Percentiles rank a stretch among this genome's conserved stretches.
These are phyloP conservation scores for Lagorchestes hirsutus DNA, from an alignment of 2,797 vertebrate species.

Conservation along the genomic window DNA sequence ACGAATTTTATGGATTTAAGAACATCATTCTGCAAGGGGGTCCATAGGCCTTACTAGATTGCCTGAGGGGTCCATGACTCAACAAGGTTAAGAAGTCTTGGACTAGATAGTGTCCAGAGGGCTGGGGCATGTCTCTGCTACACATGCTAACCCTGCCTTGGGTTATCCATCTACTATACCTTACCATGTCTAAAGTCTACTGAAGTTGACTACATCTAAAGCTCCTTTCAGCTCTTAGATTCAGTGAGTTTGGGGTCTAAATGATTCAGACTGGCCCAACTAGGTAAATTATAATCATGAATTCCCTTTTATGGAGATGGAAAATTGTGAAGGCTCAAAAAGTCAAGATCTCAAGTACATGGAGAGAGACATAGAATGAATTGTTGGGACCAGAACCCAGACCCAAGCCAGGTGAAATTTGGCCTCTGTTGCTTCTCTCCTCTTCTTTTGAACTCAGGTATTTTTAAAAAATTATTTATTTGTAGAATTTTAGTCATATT, in stretches of 20 bases:
- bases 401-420: background rate
- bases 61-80: background rate
- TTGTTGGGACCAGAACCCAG: background rate
- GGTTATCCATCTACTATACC: background rate
- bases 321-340: slow-evolving; percentile 2
- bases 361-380: background rate
- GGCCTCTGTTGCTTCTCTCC: background rate
- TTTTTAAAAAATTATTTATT: background rate
- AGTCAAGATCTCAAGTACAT: slow-evolving; percentile 16
- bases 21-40: background rate
- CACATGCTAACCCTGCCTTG: background rate
- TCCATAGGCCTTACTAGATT: background rate
- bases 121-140: background rate
- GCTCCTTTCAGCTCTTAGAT: background rate
- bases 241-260: background rate
- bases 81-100: background rate
- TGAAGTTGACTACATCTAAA: background rate
- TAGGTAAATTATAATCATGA: background rate
- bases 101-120: background rate
- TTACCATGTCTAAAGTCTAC: background rate
- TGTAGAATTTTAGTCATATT: background rate
- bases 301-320: background rate
- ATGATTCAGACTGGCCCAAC: background rate
- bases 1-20: background rate
- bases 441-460: background rate